A percentile compares a stretch with the other conserved stretches of the same genome.
Conservation (phyloP, 2,888 invertebrate genomes). For the Microctonus hyperodae region DNA sequence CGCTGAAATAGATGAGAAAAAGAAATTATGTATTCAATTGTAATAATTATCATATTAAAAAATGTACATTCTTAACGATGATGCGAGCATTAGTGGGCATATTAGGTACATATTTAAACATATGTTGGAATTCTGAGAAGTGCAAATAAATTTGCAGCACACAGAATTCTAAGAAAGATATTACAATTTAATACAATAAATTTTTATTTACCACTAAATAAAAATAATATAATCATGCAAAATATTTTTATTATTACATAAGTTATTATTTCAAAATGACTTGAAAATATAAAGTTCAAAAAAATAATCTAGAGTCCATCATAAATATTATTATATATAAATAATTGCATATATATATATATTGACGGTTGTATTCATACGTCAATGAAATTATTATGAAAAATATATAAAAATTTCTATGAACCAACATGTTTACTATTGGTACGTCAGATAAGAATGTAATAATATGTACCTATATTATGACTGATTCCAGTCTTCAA, state of each 20-base stretch:
- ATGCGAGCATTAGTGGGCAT: neutral
- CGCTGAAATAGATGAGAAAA: slow-evolving; percentile 40
- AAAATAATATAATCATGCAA: neutral
- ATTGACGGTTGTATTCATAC: too few species aligned
- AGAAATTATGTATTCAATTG: neutral
- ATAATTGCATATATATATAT: too few species aligned
- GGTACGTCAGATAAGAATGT: slow-evolving; percentile 29
- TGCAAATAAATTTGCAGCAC: neutral
- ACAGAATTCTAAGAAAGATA: neutral
- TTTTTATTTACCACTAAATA: neutral
- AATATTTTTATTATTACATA: neutral
- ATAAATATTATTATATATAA: too few species aligned
- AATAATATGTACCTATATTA: slow-evolving; percentile 19
- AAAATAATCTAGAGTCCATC: too few species aligned
- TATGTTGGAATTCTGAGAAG: neutral
- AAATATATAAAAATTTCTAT: slow-evolving; percentile 6
- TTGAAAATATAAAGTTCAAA: too few species aligned
- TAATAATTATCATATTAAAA: neutral
- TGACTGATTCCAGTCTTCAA: neutral
- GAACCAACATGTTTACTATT: slow-evolving; percentile 44
- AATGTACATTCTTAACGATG: neutral
- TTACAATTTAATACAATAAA: neutral
- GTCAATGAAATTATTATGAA: too few species aligned
- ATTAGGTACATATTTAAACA: neutral
- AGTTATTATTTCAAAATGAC: too few species aligned